Evolutionary conservation across 2,888 invertebrate species (phyloP).

Genomic region (Campoletis raptor): DNA sequence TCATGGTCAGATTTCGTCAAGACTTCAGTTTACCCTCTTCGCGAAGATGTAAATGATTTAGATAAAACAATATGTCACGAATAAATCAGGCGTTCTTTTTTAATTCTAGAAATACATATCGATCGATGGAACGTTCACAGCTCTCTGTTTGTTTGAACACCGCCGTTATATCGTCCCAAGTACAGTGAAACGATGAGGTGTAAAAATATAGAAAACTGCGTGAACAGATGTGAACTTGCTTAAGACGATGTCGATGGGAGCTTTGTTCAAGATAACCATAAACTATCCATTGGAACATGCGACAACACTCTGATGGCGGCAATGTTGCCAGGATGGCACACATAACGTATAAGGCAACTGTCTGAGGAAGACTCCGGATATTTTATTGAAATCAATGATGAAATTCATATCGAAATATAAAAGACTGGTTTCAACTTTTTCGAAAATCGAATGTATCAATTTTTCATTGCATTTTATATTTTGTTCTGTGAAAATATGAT

Average conservation of each 20-base stretch:
- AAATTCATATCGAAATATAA: neutral
- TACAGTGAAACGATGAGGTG: neutral
- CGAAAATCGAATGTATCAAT: neutral
- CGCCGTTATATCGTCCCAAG: neutral
- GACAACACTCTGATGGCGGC: neutral
- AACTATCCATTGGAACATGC: constrained; percentile 3
- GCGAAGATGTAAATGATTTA: neutral
- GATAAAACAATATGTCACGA: constrained; percentile 55
- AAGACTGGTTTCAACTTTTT: neutral
- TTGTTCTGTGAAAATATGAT: neutral
- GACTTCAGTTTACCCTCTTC: neutral
- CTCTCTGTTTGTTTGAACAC: constrained; percentile 34
- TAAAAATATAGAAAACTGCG: constrained; percentile 48
- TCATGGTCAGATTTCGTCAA: constrained; percentile 35
- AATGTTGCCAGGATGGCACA: neutral
- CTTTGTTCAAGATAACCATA: constrained; percentile 3
- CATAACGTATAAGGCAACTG: neutral
- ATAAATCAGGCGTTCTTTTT: constrained; percentile 63
- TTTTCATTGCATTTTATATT: neutral
- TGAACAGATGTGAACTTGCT: constrained; percentile 21
- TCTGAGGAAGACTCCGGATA: neutral
- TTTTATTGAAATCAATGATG: neutral
- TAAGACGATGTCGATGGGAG: neutral
- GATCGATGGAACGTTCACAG: constrained; percentile 50
- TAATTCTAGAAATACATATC: constrained; percentile 37